These are phyloP conservation scores for Zaprionus lineosus DNA, from an alignment of 2,888 invertebrate species.

Conservation along the genomic window DNA sequence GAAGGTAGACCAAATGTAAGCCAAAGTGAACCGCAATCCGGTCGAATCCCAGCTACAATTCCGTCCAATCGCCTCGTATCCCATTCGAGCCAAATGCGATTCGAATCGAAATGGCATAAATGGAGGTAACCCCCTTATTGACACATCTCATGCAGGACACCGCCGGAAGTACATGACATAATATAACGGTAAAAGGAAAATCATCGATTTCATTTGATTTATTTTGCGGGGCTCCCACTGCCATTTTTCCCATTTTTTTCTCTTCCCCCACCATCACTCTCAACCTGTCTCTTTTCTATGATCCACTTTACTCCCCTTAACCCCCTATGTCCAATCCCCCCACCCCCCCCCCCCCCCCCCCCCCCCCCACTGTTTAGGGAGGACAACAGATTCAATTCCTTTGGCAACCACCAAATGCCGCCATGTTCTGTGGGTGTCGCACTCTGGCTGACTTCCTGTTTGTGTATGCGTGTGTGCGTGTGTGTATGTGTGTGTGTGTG, in stretches of 20 bases:
- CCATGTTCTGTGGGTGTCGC: constrained; percentile 38
- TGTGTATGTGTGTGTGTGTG: constrained; percentile 10
- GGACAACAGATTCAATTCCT: constrained; percentile 26
- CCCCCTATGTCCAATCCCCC: neutral
- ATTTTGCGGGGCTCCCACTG: constrained; percentile 47
- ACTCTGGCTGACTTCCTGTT: constrained; percentile 15
- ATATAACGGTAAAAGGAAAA: constrained; percentile 77
- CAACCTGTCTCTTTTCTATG: neutral
- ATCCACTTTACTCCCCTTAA: neutral
- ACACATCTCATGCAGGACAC: constrained; percentile 27
- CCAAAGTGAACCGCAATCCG: neutral
- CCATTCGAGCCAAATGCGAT: neutral
- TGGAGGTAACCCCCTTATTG: constrained; percentile 47
- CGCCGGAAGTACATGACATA: constrained; percentile 72
- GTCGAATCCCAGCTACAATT: neutral
- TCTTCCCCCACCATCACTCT: no score
- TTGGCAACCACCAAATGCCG: constrained; percentile 51
- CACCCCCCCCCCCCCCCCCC: no score
- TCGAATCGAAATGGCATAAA: constrained; percentile 11
- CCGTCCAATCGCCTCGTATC: constrained; percentile 3
- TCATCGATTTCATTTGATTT: constrained; percentile 78
- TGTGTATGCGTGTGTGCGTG: constrained; percentile 2
- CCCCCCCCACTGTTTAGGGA: constrained; percentile 1
- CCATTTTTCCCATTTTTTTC: constrained; percentile 11
- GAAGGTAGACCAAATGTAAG: no score